phyloP scores from a whole-genome alignment of 2,113 vertebrate species.

The Colinus virginianus region DNA sequence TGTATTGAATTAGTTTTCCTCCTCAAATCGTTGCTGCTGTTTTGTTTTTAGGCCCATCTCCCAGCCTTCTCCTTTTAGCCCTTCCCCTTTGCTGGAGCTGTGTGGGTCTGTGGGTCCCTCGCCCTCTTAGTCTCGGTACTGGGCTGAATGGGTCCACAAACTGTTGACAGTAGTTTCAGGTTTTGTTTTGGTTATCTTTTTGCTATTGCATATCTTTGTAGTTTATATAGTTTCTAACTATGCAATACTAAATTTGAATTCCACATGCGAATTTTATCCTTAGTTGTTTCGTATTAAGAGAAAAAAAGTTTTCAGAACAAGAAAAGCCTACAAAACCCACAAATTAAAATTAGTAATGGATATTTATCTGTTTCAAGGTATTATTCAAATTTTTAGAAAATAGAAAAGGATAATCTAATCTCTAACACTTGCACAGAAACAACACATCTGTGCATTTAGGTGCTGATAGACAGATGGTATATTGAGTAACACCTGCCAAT shows the following conservation, averaged over 20 bases:
- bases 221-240: not conserved
- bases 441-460: slow-evolving; percentile 34
- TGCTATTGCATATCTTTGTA: not conserved
- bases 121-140: too few relatives aligned
- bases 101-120: too few relatives aligned
- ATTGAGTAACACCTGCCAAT: slow-evolving; percentile 34
- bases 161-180: too few relatives aligned
- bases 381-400: not conserved
- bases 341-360: not conserved
- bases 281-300: not conserved
- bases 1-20: too few relatives aligned
- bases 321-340: not conserved
- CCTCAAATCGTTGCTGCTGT: too few relatives aligned
- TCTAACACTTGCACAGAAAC: slow-evolving; percentile 21
- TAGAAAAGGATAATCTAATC: not conserved
- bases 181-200: not conserved
- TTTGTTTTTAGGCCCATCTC: too few relatives aligned
- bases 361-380: not conserved
- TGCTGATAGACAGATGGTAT: slow-evolving; percentile 52
- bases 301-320: not conserved
- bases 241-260: not conserved
- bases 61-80: too few relatives aligned
- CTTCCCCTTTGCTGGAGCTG: too few relatives aligned
- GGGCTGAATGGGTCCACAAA: too few relatives aligned
- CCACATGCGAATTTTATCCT: not conserved